phyloP scores from a whole-genome alignment of 35 echinoderm and acorn worm species.

The Ophioderma brevispina region DNA sequence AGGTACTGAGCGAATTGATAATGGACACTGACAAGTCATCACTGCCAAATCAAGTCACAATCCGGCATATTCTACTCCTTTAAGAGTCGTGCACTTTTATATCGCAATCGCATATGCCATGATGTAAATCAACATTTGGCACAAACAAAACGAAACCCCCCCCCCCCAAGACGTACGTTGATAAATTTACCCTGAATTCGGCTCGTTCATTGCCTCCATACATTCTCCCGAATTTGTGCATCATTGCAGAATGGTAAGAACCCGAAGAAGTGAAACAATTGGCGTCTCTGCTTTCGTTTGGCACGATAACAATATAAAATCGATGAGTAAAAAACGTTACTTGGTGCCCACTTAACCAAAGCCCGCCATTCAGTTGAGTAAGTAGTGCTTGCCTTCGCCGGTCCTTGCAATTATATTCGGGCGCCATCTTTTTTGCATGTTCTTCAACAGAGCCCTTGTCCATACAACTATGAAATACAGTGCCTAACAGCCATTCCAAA shows the following conservation, averaged over 20 bases:
- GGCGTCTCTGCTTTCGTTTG: conserved; percentile 22
- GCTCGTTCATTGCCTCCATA: conserved; percentile 28
- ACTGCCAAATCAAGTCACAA: conserved; percentile 53
- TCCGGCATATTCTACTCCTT: conserved; percentile 2
- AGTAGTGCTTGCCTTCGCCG: conserved; percentile 68
- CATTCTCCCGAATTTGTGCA: conserved; percentile 18
- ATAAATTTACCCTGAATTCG: conserved; percentile 46
- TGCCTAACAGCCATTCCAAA: too few species aligned
- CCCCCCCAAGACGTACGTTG: conserved; percentile 38
- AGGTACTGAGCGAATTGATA: conserved; percentile 48
- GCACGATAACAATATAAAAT: conserved; percentile 42
- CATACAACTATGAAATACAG: too few species aligned
- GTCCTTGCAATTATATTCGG: conserved; percentile 23
- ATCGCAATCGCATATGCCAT: conserved; percentile 39
- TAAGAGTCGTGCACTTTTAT: conserved; percentile 40
- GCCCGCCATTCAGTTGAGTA: conserved; percentile 51
- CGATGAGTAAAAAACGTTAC: conserved; percentile 61
- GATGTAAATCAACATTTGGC: conserved; percentile 10
- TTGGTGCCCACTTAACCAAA: conserved; percentile 47
- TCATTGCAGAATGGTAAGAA: conserved; percentile 47
- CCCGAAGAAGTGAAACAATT: conserved; percentile 17
- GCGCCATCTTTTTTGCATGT: too few species aligned
- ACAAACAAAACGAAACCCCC: too few species aligned
- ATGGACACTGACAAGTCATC: conserved; percentile 35
- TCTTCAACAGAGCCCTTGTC: too few species aligned